A percentile compares a stretch with the other conserved stretches of the same genome.
phyloP scores from a whole-genome alignment of 2,797 vertebrate genomes.

The Coluber constrictor region DNA sequence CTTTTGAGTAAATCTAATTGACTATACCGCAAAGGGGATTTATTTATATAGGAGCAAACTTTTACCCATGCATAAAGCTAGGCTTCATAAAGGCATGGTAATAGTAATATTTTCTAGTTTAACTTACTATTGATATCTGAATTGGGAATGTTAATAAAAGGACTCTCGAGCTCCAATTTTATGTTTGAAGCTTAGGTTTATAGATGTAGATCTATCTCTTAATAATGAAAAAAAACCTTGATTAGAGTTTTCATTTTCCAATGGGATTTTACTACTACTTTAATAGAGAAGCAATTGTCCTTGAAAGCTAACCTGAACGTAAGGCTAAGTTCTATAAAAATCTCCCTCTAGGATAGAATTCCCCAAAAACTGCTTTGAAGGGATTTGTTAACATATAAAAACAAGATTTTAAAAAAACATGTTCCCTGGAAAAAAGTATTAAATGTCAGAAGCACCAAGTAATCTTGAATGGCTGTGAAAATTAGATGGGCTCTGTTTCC shows the following conservation, averaged over 20 bases:
- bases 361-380: conserved; percentile 2
- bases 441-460: conserved; percentile 29
- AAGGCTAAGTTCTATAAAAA: not conserved
- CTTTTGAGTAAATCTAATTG: not conserved
- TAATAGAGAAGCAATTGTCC: conserved; percentile 10
- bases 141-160: not conserved
- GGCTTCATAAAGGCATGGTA: not conserved
- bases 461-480: conserved; percentile 28
- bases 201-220: conserved; percentile 15
- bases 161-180: not conserved
- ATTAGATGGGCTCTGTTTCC: conserved; percentile 8
- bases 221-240: not conserved
- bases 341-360: conserved; percentile 10
- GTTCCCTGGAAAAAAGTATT: not conserved
- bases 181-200: conserved; percentile 14
- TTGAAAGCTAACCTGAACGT: not conserved
- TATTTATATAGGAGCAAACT: not conserved
- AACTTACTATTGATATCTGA: not conserved
- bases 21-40: not conserved
- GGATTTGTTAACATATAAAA: not conserved
- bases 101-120: not conserved
- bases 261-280: not conserved
- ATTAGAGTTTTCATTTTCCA: conserved; percentile 6
- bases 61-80: not conserved
- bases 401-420: not conserved